A percentile compares a stretch with the other conserved stretches of the same genome.
phyloP scores from a whole-genome alignment of 2,113 vertebrate genomes.

The Ptyas mucosa region DNA sequence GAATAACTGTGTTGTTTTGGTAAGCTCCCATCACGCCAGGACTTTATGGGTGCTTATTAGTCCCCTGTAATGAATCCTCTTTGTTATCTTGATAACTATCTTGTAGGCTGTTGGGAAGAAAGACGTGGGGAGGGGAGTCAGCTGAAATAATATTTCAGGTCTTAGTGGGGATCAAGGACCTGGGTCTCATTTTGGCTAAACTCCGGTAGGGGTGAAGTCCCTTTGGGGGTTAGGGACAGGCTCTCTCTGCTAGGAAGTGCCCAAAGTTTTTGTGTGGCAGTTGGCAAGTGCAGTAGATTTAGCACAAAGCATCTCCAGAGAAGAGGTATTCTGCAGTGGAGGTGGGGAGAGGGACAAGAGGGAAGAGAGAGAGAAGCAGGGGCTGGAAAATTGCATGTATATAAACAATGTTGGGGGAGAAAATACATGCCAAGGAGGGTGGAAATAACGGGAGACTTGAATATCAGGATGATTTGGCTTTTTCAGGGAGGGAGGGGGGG shows the following conservation, averaged over 20 bases:
- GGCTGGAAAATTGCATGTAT: neutral
- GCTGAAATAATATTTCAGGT: neutral
- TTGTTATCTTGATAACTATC: too few relatives aligned
- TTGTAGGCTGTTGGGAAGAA: neutral
- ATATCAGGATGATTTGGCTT: neutral
- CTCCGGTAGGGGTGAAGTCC: neutral
- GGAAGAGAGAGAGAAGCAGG: neutral
- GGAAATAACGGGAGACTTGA: neutral
- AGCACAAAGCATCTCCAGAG: slow-evolving; percentile 24
- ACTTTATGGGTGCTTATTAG: neutral
- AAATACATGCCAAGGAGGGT: neutral
- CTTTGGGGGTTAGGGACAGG: neutral
- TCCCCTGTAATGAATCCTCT: neutral
- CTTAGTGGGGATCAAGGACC: accelerated
- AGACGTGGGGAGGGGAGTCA: neutral
- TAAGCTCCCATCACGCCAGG: neutral
- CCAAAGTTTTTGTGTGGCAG: neutral
- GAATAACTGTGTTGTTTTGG: neutral
- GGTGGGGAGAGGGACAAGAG: neutral
- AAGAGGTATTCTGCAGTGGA: neutral
- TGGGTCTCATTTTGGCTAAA: neutral
- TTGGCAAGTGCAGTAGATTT: neutral
- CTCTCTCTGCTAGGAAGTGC: neutral
- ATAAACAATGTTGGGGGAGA: neutral
- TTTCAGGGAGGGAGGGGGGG: neutral